A percentile compares a stretch with the other conserved stretches of the same genome.
These are phyloP conservation scores for Pandemis corylana DNA, from an alignment of 2,888 invertebrate species.

Conservation along the genomic window DNA sequence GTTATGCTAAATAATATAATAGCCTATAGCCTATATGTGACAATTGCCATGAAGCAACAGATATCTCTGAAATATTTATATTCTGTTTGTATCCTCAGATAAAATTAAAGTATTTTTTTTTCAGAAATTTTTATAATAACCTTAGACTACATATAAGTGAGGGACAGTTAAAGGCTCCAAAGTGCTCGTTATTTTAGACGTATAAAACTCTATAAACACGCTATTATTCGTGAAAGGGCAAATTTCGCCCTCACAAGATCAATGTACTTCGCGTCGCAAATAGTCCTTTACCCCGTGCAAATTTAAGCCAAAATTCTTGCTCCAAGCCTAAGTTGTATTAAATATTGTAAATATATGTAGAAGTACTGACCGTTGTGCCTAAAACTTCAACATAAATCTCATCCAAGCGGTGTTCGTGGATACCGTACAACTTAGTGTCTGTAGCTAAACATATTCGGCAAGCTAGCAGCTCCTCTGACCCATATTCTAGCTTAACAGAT, in stretches of 20 bases:
- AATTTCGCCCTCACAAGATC: background rate
- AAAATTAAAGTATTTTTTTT: no score
- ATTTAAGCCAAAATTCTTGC: background rate
- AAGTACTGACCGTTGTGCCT: slow-evolving; percentile 31
- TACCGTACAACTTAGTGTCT: slow-evolving; percentile 35
- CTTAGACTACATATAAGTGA: no score
- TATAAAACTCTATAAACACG: no score
- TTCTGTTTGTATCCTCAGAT: no score
- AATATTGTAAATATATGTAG: background rate
- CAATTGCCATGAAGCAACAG: no score
- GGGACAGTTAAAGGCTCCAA: no score
- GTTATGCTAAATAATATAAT: no score
- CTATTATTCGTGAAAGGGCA: no score
- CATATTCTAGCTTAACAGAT: slow-evolving; percentile 32
- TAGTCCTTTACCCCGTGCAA: background rate
- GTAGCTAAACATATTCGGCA: slow-evolving; percentile 43
- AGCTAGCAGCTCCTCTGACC: slow-evolving; percentile 20
- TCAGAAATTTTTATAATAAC: no score
- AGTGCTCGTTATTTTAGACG: no score
- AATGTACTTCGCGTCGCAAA: background rate
- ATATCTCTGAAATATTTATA: no score
- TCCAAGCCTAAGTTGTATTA: background rate
- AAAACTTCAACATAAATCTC: slow-evolving; percentile 30
- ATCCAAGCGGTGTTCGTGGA: slow-evolving; percentile 32
- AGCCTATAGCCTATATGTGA: no score